Evolutionary conservation across 2,113 vertebrate species (phyloP).

Genomic region (Opisthocomus hoazin): DNA sequence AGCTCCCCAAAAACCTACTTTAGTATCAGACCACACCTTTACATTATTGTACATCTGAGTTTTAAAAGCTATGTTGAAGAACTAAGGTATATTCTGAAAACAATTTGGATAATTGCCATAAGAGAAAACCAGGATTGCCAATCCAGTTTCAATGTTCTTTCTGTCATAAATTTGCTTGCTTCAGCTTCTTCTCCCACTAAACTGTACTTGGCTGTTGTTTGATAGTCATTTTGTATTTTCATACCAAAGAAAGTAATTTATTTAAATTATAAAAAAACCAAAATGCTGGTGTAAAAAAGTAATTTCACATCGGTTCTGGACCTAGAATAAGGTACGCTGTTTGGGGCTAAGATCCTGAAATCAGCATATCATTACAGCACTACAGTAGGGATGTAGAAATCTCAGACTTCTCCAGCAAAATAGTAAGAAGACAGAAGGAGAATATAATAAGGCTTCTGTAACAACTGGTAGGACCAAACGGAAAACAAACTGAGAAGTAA

Average conservation of each 20-base stretch:
- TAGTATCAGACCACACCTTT: background rate
- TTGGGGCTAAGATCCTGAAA: background rate
- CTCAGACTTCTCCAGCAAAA: background rate
- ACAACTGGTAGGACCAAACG: background rate
- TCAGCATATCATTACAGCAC: background rate
- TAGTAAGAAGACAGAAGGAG: background rate
- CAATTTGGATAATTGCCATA: background rate
- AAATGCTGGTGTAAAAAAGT: background rate
- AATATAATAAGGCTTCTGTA: background rate
- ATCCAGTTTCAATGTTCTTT: background rate
- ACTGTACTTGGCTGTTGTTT: background rate
- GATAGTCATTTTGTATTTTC: background rate
- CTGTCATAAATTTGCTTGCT: background rate
- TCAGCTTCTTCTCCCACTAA: background rate
- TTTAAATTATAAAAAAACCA: background rate
- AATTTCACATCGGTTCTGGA: background rate
- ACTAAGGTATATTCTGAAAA: background rate
- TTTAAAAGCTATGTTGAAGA: background rate
- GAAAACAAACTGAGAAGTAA: background rate
- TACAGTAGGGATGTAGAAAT: background rate
- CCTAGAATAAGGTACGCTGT: background rate
- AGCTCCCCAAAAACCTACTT: background rate
- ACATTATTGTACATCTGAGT: background rate
- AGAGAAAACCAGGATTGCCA: background rate
- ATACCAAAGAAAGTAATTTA: background rate